Evolutionary conservation across 2,113 vertebrate genomes (phyloP), one percentile per base, ranked within the genome.

Genomic region (Hypomesus transpacificus): DNA sequence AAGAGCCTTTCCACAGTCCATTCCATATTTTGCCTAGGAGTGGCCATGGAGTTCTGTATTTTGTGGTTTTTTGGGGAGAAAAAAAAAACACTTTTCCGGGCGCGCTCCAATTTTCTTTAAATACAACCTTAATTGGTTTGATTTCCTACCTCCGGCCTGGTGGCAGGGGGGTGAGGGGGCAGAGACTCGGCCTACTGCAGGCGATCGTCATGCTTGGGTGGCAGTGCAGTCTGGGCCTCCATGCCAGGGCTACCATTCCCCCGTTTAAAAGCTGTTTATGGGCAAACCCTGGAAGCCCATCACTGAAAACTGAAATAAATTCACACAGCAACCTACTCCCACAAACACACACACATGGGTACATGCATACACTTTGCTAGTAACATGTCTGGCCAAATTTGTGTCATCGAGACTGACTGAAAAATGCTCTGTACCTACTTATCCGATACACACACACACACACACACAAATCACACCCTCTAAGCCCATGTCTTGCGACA

Each of bases 41-140:
- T 73, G 58, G 83, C 78, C 74, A 69, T 80, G 80, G 73, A 82
- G 31, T 73, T 84, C 84, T 86, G 80, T 74, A 73, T 87, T 87
- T 85, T 88, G 87, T 85, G 82, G 80, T 79, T 88, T 88, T 89
- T 86, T 85, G 82, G 80, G 87, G 87, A 86, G 83, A 84, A 88
- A 88, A 86, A 83, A 84, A 82, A 83, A 77, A 85, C 86, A 85
- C 86, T 88, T 88, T 91, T 91, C 88, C 88, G 79, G 87, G 83
- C 85, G 82, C 22, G 83, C 86, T 87, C 86, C 88, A 89, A 89
- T 91, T 91, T 90, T 90, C 88, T 89, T 90, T 90, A 90, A 91
- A 90, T 90, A 87, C 87, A 81, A 84, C 80, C 83, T 84, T 90
- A 91, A 90, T 89, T 90, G 89, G 88, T 87, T 89, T 88, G 88